Percentiles rank a stretch among this genome's conserved stretches.
Evolutionary conservation across 2,888 invertebrate genomes (phyloP).

Genomic region (Scaptomyza cyrtandrae): DNA sequence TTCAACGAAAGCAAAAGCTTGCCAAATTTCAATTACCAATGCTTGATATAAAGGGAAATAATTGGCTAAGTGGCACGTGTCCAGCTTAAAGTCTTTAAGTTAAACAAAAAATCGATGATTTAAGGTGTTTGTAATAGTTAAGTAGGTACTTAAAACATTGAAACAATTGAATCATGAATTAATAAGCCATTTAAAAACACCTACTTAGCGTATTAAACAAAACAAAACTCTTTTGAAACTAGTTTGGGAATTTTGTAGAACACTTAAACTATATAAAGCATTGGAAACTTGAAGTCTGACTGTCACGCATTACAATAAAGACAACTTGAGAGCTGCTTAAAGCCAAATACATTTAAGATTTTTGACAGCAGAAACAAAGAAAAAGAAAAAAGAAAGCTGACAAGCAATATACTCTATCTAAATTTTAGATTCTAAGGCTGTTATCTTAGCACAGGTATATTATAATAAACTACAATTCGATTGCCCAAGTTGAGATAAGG

Average conservation of each 20-base stretch:
- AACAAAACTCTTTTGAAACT: slow-evolving; percentile 3
- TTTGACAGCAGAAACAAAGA: background rate
- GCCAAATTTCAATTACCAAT: slow-evolving; percentile 37
- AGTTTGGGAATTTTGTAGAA: background rate
- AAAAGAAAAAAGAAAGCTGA: background rate
- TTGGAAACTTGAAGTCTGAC: background rate
- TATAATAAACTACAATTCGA: slow-evolving; percentile 30
- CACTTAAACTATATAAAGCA: slow-evolving; percentile 10
- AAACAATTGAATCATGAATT: background rate
- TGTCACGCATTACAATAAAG: background rate
- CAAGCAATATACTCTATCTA: background rate
- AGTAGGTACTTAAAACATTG: background rate
- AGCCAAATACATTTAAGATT: background rate
- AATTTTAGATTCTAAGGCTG: background rate
- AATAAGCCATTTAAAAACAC: too few species aligned
- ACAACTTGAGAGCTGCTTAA: background rate
- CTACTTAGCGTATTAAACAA: background rate
- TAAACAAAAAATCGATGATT: background rate
- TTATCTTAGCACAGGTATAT: slow-evolving; percentile 15
- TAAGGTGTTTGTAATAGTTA: background rate
- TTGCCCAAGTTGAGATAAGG: slow-evolving; percentile 44
- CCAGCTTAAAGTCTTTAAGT: background rate
- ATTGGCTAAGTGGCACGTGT: slow-evolving; percentile 12
- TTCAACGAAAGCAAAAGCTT: background rate
- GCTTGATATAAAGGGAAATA: background rate